phyloP scores from a whole-genome alignment of 2,888 invertebrate species.

The Ectemnius cavifrons region DNA sequence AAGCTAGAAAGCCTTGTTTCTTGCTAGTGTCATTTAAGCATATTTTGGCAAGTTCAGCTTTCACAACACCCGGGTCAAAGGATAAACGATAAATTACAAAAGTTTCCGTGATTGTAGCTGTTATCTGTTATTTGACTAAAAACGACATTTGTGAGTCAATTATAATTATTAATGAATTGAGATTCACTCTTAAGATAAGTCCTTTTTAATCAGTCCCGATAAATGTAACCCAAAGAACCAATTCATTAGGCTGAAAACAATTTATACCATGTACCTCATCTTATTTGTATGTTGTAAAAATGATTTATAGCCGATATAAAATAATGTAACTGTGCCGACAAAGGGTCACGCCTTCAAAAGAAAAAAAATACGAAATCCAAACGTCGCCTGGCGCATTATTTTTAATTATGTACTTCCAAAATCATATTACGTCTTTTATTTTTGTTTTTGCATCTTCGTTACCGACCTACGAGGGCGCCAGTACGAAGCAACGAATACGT shows the following conservation, averaged over 20 bases:
- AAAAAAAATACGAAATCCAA: conserved; percentile 15
- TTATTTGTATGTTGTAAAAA: background rate
- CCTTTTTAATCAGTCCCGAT: background rate
- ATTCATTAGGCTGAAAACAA: background rate
- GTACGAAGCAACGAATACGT: background rate
- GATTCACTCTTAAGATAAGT: conserved; percentile 16
- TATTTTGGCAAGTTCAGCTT: conserved; percentile 45
- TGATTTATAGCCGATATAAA: background rate
- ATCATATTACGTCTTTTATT: background rate
- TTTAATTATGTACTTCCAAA: no score
- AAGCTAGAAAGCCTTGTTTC: conserved; percentile 29
- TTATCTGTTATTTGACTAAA: conserved; percentile 47
- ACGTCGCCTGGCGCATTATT: no score
- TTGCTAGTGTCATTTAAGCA: background rate
- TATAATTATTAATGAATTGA: conserved; percentile 38
- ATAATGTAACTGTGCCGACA: no score
- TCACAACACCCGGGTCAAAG: conserved; percentile 51
- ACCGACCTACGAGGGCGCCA: conserved; percentile 31
- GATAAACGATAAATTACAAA: conserved; percentile 50
- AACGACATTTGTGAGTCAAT: conserved; percentile 44
- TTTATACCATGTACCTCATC: conserved; percentile 2
- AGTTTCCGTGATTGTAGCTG: conserved; percentile 35
- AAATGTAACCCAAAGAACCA: no score
- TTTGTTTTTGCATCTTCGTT: conserved; percentile 18
- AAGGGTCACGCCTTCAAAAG: background rate